These are phyloP conservation scores for Microdon myrmicae DNA, from an alignment of 2,888 invertebrate species.

Conservation along the genomic window DNA sequence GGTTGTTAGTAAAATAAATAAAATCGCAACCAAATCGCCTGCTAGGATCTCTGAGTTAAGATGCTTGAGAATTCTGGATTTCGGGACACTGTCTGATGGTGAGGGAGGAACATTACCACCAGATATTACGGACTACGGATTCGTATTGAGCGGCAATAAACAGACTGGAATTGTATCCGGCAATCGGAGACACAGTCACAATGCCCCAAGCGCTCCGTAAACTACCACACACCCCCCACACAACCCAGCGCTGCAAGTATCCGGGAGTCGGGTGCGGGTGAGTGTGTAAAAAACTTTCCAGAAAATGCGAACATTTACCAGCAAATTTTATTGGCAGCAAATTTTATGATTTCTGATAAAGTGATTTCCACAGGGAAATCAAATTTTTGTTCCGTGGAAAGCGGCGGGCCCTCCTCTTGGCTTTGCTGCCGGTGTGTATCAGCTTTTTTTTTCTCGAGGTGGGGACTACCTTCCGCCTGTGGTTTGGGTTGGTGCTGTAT, in stretches of 20 bases:
- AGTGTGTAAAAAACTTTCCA: constrained; percentile 40
- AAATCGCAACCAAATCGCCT: constrained; percentile 13
- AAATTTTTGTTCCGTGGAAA: constrained; percentile 53
- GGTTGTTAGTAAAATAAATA: neutral
- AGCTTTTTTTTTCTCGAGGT: constrained; percentile 24
- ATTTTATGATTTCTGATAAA: constrained; percentile 66
- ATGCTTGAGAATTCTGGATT: constrained; percentile 27
- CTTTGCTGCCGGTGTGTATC: constrained; percentile 9
- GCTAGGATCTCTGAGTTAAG: neutral
- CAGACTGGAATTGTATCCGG: constrained; percentile 30
- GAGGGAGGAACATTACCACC: constrained; percentile 40
- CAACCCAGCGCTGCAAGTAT: constrained; percentile 7
- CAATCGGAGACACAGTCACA: constrained; percentile 23
- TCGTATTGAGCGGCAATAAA: constrained; percentile 45
- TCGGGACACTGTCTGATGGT: constrained; percentile 34
- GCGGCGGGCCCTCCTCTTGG: constrained; percentile 17
- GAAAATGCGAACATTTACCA: constrained; percentile 55
- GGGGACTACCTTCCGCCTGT: constrained; percentile 30
- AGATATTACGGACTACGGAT: constrained; percentile 40
- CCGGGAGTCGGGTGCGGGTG: no score
- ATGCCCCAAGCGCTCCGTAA: constrained; percentile 24
- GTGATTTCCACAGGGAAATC: constrained; percentile 65
- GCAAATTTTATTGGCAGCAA: constrained; percentile 58
- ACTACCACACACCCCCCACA: no score
- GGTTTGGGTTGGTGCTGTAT: constrained; percentile 20